Conservation (phyloP, 2,797 vertebrate genomes). For the Girardinus metallicus region DNA sequence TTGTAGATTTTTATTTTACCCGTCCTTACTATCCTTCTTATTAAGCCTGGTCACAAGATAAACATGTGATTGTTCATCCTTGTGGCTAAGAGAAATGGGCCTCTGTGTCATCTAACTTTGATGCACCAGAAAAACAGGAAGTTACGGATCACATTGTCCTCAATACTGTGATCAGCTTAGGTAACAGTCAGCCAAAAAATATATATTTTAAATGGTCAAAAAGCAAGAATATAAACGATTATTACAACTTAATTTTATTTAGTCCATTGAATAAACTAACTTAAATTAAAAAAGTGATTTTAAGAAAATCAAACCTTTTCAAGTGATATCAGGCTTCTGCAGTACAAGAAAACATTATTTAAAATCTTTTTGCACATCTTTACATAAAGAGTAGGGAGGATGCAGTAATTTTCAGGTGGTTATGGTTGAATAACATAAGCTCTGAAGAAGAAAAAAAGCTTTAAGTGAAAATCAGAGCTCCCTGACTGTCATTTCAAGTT, state of each 20-base stretch:
- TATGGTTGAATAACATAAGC: neutral
- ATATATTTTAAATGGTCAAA: no score
- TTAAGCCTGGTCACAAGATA: neutral
- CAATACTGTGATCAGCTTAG: neutral
- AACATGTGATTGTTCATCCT: neutral
- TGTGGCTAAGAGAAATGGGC: neutral
- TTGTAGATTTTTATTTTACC: neutral
- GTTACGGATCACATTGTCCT: neutral
- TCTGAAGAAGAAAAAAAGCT: neutral
- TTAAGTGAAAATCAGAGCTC: constrained; percentile 31
- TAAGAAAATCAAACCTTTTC: rapidly evolving
- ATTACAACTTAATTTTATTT: neutral
- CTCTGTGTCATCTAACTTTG: neutral
- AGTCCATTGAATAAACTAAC: no score
- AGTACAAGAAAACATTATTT: neutral
- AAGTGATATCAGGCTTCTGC: neutral
- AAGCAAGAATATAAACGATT: neutral
- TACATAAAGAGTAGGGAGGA: no score
- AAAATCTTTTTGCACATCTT: neutral
- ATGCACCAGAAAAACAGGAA: neutral
- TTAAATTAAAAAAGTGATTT: neutral
- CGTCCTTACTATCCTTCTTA: neutral
- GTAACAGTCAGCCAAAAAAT: neutral
- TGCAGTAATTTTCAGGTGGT: neutral
- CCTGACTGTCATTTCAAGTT: constrained; percentile 49